phyloP scores from a whole-genome alignment of 1,140 invertebrate species.

The Pseudoatta argentina region DNA sequence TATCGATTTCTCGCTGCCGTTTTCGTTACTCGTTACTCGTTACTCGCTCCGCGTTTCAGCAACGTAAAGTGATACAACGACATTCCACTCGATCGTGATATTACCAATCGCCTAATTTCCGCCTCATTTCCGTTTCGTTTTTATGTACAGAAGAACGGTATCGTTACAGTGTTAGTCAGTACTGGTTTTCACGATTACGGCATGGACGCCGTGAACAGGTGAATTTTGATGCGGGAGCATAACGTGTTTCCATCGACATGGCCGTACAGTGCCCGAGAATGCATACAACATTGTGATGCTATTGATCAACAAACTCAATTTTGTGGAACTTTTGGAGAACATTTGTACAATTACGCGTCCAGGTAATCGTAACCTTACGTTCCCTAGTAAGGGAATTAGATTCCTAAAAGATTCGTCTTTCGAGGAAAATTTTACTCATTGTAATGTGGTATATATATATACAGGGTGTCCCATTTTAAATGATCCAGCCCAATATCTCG shows the following conservation, averaged over 20 bases:
- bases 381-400: background rate
- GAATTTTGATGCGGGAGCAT: background rate
- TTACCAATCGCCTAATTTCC: background rate
- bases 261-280: no score
- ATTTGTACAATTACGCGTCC: background rate
- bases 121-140: background rate
- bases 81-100: background rate
- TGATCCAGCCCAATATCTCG: no score
- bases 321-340: background rate
- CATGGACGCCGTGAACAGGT: background rate
- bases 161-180: background rate
- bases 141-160: background rate
- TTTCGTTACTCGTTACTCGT: no score
- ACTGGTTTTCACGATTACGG: background rate
- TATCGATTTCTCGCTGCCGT: slow-evolving; percentile 20
- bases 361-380: slow-evolving; percentile 29
- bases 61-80: background rate
- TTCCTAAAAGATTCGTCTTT: background rate
- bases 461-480: no score
- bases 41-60: no score
- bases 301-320: background rate
- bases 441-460: background rate
- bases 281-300: background rate
- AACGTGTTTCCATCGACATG: no score
- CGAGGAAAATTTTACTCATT: background rate